Base-by-base conservation (phyloP, 2,113 vertebrate genomes). In the Paraplagusia blochii region DNA sequence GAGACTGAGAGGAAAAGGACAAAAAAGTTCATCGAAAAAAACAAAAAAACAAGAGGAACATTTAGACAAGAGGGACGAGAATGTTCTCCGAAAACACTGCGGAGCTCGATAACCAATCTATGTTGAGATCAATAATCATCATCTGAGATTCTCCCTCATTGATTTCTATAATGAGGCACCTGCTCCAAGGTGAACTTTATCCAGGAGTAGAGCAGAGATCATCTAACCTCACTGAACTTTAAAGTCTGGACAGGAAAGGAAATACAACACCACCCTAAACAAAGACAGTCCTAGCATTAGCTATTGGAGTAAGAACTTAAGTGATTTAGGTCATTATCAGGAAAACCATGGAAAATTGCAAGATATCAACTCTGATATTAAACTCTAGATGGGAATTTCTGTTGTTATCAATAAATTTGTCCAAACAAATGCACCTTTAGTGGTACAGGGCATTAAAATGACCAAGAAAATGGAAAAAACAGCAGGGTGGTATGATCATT, bases 1-100 rank as follows among this genome's bases (percentile, higher is more conserved):
- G 81, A 91, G 84, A 83, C 90, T 82, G 86, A 88, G 89, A 83
- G 54, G n/a, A 50, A 76, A 63, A 60, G 72, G 52, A 66, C 72
- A 1, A 22, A 42, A 29, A 50, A 17, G 35, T 12, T 16, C 14
- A 47, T n/a, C 38, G 12, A 47, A 9, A 29, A 51, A 63, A 46
- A 11, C 44, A 9, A 29, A 51, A 63, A 46, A 11, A 54, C 12
- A 54, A 54, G 39, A 29, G 46, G 39, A 58, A 72, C 51, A 45
- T 29, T 12, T 13, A 57, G 15, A 7, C 1, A 17, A 6, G 40
- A 12, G 46, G 4, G 5, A 34, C 17, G 17, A 22, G 48, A 35
- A 1, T 15, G 18, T 46, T 36, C 63, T 34, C 56, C 50, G 52
- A 52, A 33, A 10, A 15, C 7, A 15, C 36, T 44, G 12, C 7